Base-by-base conservation (phyloP, 2,797 vertebrate species). In the Myripristis murdjan region DNA sequence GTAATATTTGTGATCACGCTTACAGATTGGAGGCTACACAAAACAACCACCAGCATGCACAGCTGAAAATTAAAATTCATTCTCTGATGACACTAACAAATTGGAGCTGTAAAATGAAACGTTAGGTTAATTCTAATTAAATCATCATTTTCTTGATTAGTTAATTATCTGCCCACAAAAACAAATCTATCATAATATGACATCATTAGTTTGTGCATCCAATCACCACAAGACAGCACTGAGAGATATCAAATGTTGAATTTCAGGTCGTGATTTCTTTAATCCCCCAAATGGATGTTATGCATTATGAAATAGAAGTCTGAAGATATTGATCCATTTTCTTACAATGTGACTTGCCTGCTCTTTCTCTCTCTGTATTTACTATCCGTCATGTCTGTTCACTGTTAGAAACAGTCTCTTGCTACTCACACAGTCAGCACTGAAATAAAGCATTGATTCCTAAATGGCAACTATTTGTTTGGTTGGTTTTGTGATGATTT, bases 361-460 rank as follows among this genome's bases (percentile, higher is more conserved):
- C 75, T 80, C 31, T 49, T 41, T 69, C 48, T n/a, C 24, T 52
- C 49, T 82, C 60, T 87, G 82, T 87, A 82, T 68, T 62, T 81
- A 77, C 61, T 59, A 48, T 78, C 51, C 60, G 75, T 79, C 64
- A 26, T 75, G 80, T 84, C 73, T 83, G 59, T 64, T 81, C 62
- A 80, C 62, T 81, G 68, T 77, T 77, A 58, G 78, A 71, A 64
- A 51, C 73, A 16, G 31, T 75, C 61, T 82, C 73, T 63, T 44
- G 78, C 74, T 75, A 73, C 57, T 59, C 85, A 83, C 64, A 53
- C 63, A 73, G 59, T 47, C 79, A 82, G 71, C 73, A 72, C 47
- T 57, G 43, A 81, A 90, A 90, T 90, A 90, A 90, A 90, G 74
- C 79, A 76, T 77, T 48, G 70, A 62, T 87, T 87, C 75, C 70